Conservation (phyloP, 2,888 invertebrate species). For the Acrobasis suavella region DNA sequence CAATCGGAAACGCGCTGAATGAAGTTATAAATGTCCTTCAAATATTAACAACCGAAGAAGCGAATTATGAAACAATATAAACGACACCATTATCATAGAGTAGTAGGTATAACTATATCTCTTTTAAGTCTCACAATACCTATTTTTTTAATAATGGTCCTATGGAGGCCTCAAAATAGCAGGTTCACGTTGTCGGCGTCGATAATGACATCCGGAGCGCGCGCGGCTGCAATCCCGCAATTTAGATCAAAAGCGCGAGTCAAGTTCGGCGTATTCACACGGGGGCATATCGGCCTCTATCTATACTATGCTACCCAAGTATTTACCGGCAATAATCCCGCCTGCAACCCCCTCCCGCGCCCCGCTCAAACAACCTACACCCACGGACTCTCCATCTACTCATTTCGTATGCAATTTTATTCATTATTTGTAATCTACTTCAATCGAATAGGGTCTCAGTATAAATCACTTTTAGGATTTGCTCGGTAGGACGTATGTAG, state of each 20-base stretch:
- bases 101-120: too few relatives aligned
- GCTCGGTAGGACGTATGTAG: slow-evolving; percentile 76
- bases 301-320: slow-evolving; percentile 45
- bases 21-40: too few relatives aligned
- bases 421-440: slow-evolving; percentile 82
- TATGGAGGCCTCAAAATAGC: not conserved
- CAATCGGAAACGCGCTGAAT: too few relatives aligned
- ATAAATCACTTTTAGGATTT: slow-evolving; percentile 81
- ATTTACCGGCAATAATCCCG: slow-evolving; percentile 70
- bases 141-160: not conserved
- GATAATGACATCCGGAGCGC: not conserved
- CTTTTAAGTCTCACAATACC: not conserved
- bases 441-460: slow-evolving; percentile 78
- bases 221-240: slow-evolving; percentile 10
- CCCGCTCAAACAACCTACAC: slow-evolving; percentile 70
- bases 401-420: slow-evolving; percentile 82
- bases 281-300: slow-evolving; percentile 44
- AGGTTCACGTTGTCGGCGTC: not conserved
- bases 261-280: slow-evolving; percentile 47
- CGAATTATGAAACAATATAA: too few relatives aligned
- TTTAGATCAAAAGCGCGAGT: slow-evolving; percentile 50
- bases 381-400: slow-evolving; percentile 71
- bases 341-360: slow-evolving; percentile 42
- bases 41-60: too few relatives aligned
- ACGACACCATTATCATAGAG: too few relatives aligned